Evolutionary conservation across 2,797 vertebrate species (phyloP).

Genomic region (Vireo griseus): DNA sequence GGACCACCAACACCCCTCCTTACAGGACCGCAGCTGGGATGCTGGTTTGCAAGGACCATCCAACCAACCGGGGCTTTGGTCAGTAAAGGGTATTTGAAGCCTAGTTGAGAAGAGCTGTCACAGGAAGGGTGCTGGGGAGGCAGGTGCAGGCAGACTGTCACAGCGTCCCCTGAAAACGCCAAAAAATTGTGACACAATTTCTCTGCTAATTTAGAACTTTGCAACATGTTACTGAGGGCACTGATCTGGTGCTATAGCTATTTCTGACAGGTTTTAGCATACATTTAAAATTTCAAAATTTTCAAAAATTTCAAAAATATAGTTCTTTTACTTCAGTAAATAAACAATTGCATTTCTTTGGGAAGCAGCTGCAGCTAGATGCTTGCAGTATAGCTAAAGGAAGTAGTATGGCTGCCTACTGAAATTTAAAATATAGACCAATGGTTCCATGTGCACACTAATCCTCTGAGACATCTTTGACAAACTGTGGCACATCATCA

Average conservation of each 20-base stretch:
- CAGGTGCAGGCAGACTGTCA: fast-evolving
- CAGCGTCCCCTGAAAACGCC: not conserved
- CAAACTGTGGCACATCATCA: not conserved
- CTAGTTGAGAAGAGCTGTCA: not conserved
- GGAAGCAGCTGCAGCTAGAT: not conserved
- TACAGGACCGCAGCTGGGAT: not conserved
- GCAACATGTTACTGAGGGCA: not conserved
- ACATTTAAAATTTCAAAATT: not conserved
- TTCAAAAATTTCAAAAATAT: not conserved
- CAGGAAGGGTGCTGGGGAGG: not conserved
- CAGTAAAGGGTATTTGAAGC: not conserved
- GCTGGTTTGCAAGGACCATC: not conserved
- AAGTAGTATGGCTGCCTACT: not conserved
- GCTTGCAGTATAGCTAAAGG: not conserved
- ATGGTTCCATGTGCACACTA: not conserved
- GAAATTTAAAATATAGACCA: not conserved
- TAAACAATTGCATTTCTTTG: not conserved
- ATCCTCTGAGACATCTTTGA: not conserved
- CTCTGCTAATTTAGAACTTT: not conserved
- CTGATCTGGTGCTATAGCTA: not conserved
- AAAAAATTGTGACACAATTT: not conserved
- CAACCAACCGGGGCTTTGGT: not conserved
- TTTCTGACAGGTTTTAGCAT: not conserved
- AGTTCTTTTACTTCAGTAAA: not conserved
- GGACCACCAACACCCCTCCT: not conserved